Evolutionary conservation across 2,888 invertebrate species (phyloP).

Genomic region (Eupeodes latifasciatus): DNA sequence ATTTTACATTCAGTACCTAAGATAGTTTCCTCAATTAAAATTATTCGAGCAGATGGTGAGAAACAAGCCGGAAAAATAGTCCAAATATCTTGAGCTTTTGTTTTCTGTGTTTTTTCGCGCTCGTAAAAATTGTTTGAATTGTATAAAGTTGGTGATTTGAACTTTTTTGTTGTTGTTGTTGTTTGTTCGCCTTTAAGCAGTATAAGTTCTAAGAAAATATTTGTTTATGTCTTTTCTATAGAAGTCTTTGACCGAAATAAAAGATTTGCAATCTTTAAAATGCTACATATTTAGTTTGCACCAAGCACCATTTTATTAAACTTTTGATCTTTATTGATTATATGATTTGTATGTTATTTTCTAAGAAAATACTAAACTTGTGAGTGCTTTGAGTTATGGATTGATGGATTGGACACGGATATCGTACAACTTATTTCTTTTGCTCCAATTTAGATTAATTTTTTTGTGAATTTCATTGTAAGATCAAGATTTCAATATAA

Average conservation of each 20-base stretch:
- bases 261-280: conserved; percentile 10
- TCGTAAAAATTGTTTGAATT: conserved; percentile 25
- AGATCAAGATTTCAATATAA: too few species aligned
- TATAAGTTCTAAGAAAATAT: conserved; percentile 4
- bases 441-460: too few species aligned
- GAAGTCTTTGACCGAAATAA: conserved; percentile 14
- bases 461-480: too few species aligned
- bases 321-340: conserved; percentile 37
- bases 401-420: background rate
- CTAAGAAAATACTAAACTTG: background rate
- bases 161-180: background rate
- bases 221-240: background rate
- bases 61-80: conserved; percentile 16
- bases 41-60: conserved; percentile 59
- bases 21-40: conserved; percentile 45
- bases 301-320: background rate
- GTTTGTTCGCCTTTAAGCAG: background rate
- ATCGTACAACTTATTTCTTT: too few species aligned
- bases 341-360: conserved; percentile 37
- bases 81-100: background rate
- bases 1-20: background rate
- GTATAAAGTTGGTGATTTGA: background rate
- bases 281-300: conserved; percentile 5
- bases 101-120: background rate
- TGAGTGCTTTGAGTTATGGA: background rate